Evolutionary conservation across 2,797 vertebrate genomes (phyloP).

Genomic region (Chaetophractus vellerosus): DNA sequence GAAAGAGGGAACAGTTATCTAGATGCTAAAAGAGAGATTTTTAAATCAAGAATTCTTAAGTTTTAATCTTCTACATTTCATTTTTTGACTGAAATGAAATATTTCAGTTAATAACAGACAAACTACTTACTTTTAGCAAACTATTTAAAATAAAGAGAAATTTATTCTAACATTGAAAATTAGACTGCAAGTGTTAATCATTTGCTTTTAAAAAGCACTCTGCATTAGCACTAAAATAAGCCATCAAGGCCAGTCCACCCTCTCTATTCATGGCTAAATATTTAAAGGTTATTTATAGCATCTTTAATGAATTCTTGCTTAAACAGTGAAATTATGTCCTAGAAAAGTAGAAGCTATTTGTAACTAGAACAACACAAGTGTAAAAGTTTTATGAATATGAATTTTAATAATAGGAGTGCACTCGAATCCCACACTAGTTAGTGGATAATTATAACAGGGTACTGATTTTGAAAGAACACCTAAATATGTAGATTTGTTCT

Average conservation of each 20-base stretch:
- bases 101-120: slow-evolving; percentile 58
- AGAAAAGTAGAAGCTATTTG: slow-evolving; percentile 91
- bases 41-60: slow-evolving; percentile 1
- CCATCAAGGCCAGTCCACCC: slow-evolving; percentile 91
- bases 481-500: slow-evolving; percentile 35
- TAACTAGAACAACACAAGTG: slow-evolving; percentile 90
- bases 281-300: slow-evolving; percentile 92
- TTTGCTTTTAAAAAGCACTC: slow-evolving; percentile 88
- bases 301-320: slow-evolving; percentile 92
- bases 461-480: slow-evolving; percentile 67
- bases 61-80: slow-evolving; percentile 20
- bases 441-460: slow-evolving; percentile 84
- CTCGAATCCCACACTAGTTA: slow-evolving; percentile 85
- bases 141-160: slow-evolving; percentile 68
- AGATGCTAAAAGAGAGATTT: background rate
- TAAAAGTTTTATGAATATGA: slow-evolving; percentile 90
- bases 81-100: slow-evolving; percentile 20
- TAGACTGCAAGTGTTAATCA: slow-evolving; percentile 86
- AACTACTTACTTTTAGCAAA: slow-evolving; percentile 57
- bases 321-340: slow-evolving; percentile 92
- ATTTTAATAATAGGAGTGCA: slow-evolving; percentile 89
- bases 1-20: slow-evolving; percentile 82
- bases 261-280: slow-evolving; percentile 91
- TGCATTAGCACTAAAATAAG: slow-evolving; percentile 90
- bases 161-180: slow-evolving; percentile 77